Conservation (phyloP, 1,140 invertebrate species). For the Papilio polytes region DNA sequence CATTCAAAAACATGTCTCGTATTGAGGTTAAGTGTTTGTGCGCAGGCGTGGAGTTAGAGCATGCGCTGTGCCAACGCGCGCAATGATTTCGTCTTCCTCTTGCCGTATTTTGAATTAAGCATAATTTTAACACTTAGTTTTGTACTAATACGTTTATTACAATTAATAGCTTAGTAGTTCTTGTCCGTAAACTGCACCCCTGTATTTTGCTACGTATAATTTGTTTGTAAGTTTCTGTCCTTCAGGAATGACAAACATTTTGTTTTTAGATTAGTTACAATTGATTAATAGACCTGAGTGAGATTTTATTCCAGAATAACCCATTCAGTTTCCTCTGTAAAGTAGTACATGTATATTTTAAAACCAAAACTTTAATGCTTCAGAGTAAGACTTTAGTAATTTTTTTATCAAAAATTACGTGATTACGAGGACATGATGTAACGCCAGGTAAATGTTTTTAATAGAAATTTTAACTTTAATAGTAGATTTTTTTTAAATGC, state of each 20-base stretch:
- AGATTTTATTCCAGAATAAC: too few relatives aligned
- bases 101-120: conserved; percentile 68
- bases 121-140: conserved; percentile 44
- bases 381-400: neutral
- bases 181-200: neutral
- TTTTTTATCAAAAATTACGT: neutral
- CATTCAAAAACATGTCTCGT: conserved; percentile 80
- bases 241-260: too few relatives aligned
- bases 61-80: conserved; percentile 57
- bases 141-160: neutral
- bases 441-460: neutral
- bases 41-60: conserved; percentile 72
- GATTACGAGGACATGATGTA: neutral
- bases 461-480: neutral
- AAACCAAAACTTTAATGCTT: neutral
- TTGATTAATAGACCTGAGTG: too few relatives aligned
- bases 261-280: too few relatives aligned
- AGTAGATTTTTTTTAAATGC: neutral
- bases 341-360: neutral
- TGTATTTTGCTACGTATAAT: neutral
- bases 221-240: too few relatives aligned
- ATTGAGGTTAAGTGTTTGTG: conserved; percentile 77
- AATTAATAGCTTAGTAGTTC: neutral
- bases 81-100: conserved; percentile 77
- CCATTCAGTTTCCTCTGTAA: too few relatives aligned